Base-by-base conservation (phyloP, 37 sponge, comb jelly and placozoan genomes). In the Ianthella basta region DNA sequence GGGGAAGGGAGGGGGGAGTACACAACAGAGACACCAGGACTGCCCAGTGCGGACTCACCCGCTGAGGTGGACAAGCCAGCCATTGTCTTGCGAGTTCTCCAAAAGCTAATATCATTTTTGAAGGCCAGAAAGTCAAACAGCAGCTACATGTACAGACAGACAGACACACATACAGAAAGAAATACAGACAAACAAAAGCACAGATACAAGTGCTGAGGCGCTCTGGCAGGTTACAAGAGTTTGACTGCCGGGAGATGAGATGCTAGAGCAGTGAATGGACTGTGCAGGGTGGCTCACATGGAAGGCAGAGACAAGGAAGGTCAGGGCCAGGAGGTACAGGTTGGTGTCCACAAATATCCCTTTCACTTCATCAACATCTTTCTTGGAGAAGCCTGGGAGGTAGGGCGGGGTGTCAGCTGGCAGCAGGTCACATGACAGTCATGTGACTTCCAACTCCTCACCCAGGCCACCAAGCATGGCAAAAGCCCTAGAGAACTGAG, bases 121-220 rank as follows among this genome's bases (percentile, higher is more conserved):
- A 97, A 97, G 64, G 97, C 97, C n/a, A 97, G 86, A 55, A 92
- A 92, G 61, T 97, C 97, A 84, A 97, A 97, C 37, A 97, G 84
- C 27, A 97, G 53, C 94, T 95, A 74, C 19, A 82, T 21, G 30
- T 38, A 61, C 30, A 25, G 60, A 56, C 50, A 34, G 35, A 27
- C 15, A 41, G 60, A 80, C 35, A 30, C 23, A 80, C 23, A 21
- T 21, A 55, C 8, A 16, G 56, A 79, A 44, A 21, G 24, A 15
- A 15, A 21, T 21, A 44, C n/a, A 15, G 37, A 81, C 10, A 32
- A 35, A 30, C 1, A 53, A 64, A 44, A 64, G 40, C 0, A 24
- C 44, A 18, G 65, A 41, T 27, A 39, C 23, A 18, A 61, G 63
- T 14, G 68, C 16, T 30, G 50, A 83, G 50, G 38, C n/a, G n/a